A percentile compares a stretch with the other conserved stretches of the same genome.
Evolutionary conservation across 2,113 vertebrate genomes (phyloP).

Genomic region (Castor canadensis): DNA sequence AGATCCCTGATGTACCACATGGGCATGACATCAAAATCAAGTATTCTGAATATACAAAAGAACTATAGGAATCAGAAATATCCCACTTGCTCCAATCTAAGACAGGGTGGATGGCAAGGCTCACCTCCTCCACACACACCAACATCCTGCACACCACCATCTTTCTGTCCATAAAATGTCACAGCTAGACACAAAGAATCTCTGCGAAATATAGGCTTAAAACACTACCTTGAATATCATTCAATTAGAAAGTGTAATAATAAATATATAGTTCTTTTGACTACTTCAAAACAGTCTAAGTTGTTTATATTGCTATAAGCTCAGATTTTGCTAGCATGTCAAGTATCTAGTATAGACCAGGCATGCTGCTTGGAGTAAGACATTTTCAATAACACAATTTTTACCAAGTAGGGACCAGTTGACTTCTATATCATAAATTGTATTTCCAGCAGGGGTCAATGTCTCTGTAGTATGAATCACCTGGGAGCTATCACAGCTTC

Average conservation of each 20-base stretch:
- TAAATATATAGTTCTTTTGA: background rate
- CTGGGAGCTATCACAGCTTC: background rate
- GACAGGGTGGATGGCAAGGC: background rate
- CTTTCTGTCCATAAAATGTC: background rate
- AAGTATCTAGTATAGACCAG: background rate
- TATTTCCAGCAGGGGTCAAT: background rate
- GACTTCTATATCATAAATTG: background rate
- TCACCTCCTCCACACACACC: background rate
- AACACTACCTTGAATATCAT: background rate
- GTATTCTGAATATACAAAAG: background rate
- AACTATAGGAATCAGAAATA: background rate
- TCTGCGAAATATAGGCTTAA: background rate
- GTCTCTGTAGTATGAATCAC: background rate
- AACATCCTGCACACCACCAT: background rate
- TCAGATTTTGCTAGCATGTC: background rate
- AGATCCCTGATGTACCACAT: background rate
- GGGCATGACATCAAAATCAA: background rate
- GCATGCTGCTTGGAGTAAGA: background rate
- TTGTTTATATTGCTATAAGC: background rate
- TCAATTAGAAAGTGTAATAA: background rate
- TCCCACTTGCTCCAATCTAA: background rate
- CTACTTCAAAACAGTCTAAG: conserved; percentile 5
- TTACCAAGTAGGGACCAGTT: background rate
- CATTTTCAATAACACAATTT: background rate
- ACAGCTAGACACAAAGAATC: background rate